These are phyloP conservation scores for Scolanthus callimorphus DNA, from an alignment of 92 coral and sea anemone species.

Conservation along the genomic window DNA sequence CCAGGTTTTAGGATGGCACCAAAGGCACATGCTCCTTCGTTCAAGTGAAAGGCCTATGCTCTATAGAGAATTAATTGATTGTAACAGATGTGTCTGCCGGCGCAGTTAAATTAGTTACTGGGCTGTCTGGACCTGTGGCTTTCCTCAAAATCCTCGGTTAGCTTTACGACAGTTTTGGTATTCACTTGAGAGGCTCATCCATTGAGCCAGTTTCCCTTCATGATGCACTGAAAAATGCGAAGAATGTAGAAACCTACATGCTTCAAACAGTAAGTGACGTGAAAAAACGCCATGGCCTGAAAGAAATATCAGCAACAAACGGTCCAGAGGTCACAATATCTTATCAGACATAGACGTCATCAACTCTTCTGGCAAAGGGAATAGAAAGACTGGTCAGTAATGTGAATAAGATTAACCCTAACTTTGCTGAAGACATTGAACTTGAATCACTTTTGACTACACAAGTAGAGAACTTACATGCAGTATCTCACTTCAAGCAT, in stretches of 20 bases:
- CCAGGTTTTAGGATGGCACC: conserved; percentile 26
- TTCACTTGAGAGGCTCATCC: conserved; percentile 27
- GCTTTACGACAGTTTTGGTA: conserved; percentile 38
- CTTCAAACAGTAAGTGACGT: background rate
- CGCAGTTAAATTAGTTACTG: conserved; percentile 28
- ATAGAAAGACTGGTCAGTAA: conserved; percentile 7
- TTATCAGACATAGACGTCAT: no score
- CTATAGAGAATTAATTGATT: conserved; percentile 26
- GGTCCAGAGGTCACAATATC: conserved; percentile 34
- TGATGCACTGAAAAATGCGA: conserved; percentile 5
- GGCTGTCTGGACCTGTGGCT: conserved; percentile 33
- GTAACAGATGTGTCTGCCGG: conserved; percentile 37
- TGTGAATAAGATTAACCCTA: conserved; percentile 19
- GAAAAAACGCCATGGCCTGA: conserved; percentile 3
- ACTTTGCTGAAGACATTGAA: conserved; percentile 18
- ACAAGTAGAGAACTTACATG: conserved; percentile 57
- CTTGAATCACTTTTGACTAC: conserved; percentile 47
- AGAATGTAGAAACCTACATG: conserved; percentile 1
- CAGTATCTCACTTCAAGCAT: conserved; percentile 67
- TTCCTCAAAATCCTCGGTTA: conserved; percentile 22
- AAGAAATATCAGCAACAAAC: conserved; percentile 17
- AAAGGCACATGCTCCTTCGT: conserved; percentile 33
- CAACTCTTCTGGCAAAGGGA: conserved; percentile 26
- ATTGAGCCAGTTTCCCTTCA: conserved; percentile 23
- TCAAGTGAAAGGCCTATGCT: conserved; percentile 30